phyloP scores from a whole-genome alignment of 2,113 vertebrate species.

The Piaya cayana region DNA sequence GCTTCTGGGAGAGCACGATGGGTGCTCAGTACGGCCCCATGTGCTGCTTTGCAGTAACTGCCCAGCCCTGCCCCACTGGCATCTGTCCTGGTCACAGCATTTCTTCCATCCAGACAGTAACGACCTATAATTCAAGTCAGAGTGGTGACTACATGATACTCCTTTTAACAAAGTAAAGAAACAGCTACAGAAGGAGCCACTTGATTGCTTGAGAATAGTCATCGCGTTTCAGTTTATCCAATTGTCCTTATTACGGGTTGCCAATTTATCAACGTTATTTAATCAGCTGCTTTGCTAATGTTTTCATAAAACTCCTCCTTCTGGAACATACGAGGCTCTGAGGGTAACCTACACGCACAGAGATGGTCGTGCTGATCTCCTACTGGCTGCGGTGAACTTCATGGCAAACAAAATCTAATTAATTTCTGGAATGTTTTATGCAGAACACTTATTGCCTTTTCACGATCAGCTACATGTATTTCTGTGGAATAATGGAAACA shows the following conservation, averaged over 20 bases:
- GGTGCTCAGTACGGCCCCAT: background rate
- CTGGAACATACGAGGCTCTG: background rate
- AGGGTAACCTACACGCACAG: background rate
- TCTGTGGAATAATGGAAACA: background rate
- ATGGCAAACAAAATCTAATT: background rate
- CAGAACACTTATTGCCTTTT: background rate
- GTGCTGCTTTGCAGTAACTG: background rate
- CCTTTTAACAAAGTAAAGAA: conserved; percentile 21
- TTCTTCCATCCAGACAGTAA: conserved; percentile 7
- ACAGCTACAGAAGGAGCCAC: background rate
- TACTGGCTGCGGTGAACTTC: background rate
- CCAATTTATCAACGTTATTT: background rate
- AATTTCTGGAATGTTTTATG: background rate
- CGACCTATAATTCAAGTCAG: background rate
- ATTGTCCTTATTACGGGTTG: background rate
- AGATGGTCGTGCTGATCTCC: background rate
- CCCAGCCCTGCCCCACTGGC: background rate
- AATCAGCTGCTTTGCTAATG: conserved; percentile 9
- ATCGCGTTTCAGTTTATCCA: background rate
- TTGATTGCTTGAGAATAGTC: conserved; percentile 16
- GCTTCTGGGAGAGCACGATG: background rate
- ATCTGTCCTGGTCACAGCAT: conserved; percentile 5
- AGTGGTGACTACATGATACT: background rate
- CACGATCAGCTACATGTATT: background rate
- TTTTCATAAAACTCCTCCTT: background rate